Evolutionary conservation across 2,888 invertebrate species (phyloP).

Genomic region (Philereme transversata): DNA sequence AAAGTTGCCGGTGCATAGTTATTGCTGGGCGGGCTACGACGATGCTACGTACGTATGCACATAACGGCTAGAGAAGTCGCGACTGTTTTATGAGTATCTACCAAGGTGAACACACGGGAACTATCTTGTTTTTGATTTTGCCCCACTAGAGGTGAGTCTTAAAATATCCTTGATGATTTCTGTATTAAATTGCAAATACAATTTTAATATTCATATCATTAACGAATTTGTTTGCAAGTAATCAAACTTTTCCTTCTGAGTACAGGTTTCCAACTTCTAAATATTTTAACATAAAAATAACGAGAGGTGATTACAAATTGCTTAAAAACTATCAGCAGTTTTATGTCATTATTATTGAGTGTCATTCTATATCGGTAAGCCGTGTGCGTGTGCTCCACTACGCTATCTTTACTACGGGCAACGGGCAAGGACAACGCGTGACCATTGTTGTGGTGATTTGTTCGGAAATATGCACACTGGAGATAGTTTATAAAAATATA

Average conservation of each 20-base stretch:
- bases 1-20: slow-evolving; percentile 48
- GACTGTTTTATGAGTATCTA: background rate
- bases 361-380: slow-evolving; percentile 21
- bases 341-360: slow-evolving; percentile 27
- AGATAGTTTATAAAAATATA: background rate
- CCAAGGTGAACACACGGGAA: too few species aligned
- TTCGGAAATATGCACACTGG: slow-evolving; percentile 13
- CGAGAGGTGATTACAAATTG: too few species aligned
- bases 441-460: slow-evolving; percentile 21
- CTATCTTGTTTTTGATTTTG: too few species aligned
- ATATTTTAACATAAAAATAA: too few species aligned
- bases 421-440: slow-evolving; percentile 28
- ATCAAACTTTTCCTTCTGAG: too few species aligned
- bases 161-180: too few species aligned
- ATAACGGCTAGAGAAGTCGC: slow-evolving; percentile 2
- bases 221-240: too few species aligned
- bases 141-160: too few species aligned
- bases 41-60: slow-evolving; percentile 3
- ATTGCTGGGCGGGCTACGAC: slow-evolving; percentile 29
- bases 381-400: slow-evolving; percentile 4
- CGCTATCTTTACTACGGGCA: slow-evolving; percentile 24
- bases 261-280: too few species aligned
- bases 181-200: too few species aligned
- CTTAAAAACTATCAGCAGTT: slow-evolving; percentile 15
- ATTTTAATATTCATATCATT: too few species aligned